Evolutionary conservation across 1,140 invertebrate species (phyloP).

Genomic region (Drosophila azteca): DNA sequence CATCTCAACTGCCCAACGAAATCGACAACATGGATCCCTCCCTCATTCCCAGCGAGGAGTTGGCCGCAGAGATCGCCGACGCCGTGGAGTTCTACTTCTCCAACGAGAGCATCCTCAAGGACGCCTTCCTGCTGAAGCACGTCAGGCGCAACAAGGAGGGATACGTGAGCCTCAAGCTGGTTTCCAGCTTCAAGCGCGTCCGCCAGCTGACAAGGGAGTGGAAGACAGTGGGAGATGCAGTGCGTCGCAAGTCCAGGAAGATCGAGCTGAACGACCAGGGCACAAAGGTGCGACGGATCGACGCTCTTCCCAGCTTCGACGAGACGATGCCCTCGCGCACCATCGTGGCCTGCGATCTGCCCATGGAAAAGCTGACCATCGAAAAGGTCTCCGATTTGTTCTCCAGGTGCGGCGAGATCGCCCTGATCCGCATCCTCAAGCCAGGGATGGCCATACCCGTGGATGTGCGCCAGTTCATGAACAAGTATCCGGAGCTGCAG

Average conservation of each 20-base stretch:
- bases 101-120: slow-evolving; percentile 96
- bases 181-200: slow-evolving; percentile 96
- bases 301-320: slow-evolving; percentile 94
- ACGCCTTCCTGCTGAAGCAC: slow-evolving; percentile 97
- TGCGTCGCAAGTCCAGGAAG: slow-evolving; percentile 90
- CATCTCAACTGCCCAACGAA: slow-evolving; percentile 53
- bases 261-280: slow-evolving; percentile 95
- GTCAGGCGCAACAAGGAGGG: slow-evolving; percentile 97
- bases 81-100: slow-evolving; percentile 98
- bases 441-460: slow-evolving; percentile 94
- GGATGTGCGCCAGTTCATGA: slow-evolving; percentile 94
- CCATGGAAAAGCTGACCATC: slow-evolving; percentile 92
- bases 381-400: slow-evolving; percentile 95
- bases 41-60: slow-evolving; percentile 87
- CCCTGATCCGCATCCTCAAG: slow-evolving; percentile 92
- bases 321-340: slow-evolving; percentile 95
- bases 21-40: slow-evolving; percentile 65
- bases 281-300: slow-evolving; percentile 94
- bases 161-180: slow-evolving; percentile 96
- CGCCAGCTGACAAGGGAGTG: slow-evolving; percentile 97
- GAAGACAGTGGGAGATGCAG: slow-evolving; percentile 93
- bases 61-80: slow-evolving; percentile 90
- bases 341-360: slow-evolving; percentile 93
- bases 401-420: slow-evolving; percentile 93
- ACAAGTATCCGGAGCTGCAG: slow-evolving; percentile 94